Evolutionary conservation across 2,888 invertebrate genomes (phyloP).

Genomic region (Cephus rjabovi): DNA sequence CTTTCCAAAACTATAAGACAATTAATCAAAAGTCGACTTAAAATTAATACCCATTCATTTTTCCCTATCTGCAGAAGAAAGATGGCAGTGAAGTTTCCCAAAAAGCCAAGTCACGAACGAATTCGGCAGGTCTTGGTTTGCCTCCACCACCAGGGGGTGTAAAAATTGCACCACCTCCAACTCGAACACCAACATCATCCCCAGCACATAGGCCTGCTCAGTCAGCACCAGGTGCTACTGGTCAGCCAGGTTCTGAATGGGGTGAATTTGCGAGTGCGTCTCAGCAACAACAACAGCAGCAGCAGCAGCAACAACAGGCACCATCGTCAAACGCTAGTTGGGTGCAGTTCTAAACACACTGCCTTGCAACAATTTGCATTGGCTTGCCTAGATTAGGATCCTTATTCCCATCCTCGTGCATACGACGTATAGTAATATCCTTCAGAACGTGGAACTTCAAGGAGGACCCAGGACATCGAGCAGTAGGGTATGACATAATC

Average conservation of each 20-base stretch:
- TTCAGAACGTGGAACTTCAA: not conserved
- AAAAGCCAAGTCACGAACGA: constrained; percentile 74
- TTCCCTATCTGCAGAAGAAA: constrained; percentile 76
- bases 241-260: constrained; percentile 74
- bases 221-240: constrained; percentile 64
- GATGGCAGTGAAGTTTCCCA: constrained; percentile 83
- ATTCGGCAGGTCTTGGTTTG: constrained; percentile 70
- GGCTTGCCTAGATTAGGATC: not conserved
- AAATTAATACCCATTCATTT: constrained; percentile 15
- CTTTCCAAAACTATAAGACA: constrained; percentile 72
- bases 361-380: not conserved
- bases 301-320: constrained; percentile 36
- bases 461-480: not conserved
- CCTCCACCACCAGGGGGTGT: constrained; percentile 88
- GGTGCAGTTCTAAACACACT: constrained; percentile 62
- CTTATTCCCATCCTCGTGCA: not conserved
- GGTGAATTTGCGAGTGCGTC: constrained; percentile 77
- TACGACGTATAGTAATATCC: not conserved
- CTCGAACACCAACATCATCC: constrained; percentile 75
- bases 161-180: constrained; percentile 82
- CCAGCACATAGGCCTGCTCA: constrained; percentile 80
- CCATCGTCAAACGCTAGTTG: constrained; percentile 61
- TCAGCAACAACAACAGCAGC: constrained; percentile 44
- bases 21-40: constrained; percentile 7
- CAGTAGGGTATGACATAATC: not conserved